phyloP scores from a whole-genome alignment of 2,797 vertebrate species.

The Emydoidea blandingii region DNA sequence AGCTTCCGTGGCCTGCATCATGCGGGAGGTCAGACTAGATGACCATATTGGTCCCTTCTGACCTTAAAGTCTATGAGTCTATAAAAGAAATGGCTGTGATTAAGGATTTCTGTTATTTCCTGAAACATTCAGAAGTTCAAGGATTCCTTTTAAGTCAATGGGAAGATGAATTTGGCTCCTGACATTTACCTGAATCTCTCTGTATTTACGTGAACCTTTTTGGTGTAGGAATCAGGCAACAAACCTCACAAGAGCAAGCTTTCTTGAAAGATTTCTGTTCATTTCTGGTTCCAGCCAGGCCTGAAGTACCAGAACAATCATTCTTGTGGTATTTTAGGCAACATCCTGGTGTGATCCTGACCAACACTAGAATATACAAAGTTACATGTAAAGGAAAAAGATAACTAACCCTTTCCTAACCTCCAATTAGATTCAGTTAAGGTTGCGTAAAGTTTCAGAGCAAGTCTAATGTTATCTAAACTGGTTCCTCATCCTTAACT shows the following conservation, averaged over 20 bases:
- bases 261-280: not conserved
- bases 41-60: no score
- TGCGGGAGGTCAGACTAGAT: no score
- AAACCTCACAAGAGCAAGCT: accelerated
- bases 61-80: no score
- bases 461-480: not conserved
- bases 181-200: not conserved
- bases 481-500: not conserved
- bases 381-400: not conserved
- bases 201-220: not conserved
- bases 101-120: not conserved
- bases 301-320: accelerated
- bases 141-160: slow-evolving; percentile 58
- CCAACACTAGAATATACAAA: accelerated
- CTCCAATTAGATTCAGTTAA: accelerated
- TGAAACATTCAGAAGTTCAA: not conserved
- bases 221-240: not conserved
- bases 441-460: not conserved
- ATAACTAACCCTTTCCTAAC: accelerated
- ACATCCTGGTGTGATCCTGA: not conserved
- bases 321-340: not conserved
- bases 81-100: slow-evolving; percentile 26
- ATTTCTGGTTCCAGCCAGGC: not conserved
- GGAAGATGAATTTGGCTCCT: slow-evolving; percentile 46
- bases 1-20: no score